A percentile compares a stretch with the other conserved stretches of the same genome.
Evolutionary conservation across 2,113 vertebrate species (phyloP).

Genomic region (Vidua macroura): DNA sequence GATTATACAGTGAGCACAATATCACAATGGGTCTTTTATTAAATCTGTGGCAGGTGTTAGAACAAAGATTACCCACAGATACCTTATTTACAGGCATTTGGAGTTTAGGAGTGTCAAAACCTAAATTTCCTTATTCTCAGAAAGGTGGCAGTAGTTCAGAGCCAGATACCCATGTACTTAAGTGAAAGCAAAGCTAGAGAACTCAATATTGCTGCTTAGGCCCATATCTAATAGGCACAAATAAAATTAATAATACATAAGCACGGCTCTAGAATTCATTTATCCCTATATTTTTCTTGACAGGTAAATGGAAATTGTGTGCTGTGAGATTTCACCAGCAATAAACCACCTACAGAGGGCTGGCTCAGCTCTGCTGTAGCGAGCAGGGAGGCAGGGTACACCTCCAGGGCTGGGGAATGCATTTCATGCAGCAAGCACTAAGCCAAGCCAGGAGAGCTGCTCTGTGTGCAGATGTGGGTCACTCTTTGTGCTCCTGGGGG

Average conservation of each 20-base stretch:
- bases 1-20: neutral
- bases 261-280: slow-evolving; percentile 50
- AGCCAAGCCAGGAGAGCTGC: fast-evolving
- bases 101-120: neutral
- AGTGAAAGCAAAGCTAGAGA: neutral
- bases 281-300: slow-evolving; percentile 49
- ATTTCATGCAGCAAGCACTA: neutral
- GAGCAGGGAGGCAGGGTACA: neutral
- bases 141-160: slow-evolving; percentile 20
- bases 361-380: neutral
- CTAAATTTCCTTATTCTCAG: neutral
- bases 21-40: neutral
- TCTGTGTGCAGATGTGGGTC: fast-evolving
- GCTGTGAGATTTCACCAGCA: slow-evolving; percentile 13
- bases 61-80: neutral
- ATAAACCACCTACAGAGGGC: slow-evolving; percentile 25
- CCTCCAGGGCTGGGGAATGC: neutral
- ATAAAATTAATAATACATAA: slow-evolving; percentile 65
- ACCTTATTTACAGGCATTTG: neutral
- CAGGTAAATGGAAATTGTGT: slow-evolving; percentile 29
- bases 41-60: neutral
- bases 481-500: neutral
- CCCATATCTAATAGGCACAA: slow-evolving; percentile 41
- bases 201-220: neutral
- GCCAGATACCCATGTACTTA: neutral